A percentile compares a stretch with the other conserved stretches of the same genome.
These are phyloP conservation scores for Macquaria australasica DNA, from an alignment of 2,113 vertebrate genomes.

Conservation along the genomic window DNA sequence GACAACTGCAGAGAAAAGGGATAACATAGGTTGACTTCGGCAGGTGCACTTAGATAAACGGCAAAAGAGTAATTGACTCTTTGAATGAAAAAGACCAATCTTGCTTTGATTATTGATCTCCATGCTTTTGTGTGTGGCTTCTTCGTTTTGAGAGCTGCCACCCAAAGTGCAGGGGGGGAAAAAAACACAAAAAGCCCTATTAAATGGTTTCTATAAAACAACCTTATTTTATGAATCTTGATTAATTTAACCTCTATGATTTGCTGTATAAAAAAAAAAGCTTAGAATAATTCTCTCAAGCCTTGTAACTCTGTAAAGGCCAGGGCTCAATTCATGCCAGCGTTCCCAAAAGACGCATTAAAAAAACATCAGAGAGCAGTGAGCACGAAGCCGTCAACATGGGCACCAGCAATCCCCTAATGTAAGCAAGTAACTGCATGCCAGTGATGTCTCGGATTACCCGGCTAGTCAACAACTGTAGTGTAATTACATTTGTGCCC, in stretches of 20 bases:
- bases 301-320: background rate
- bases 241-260: constrained; percentile 7
- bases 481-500: constrained; percentile 80
- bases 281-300: background rate
- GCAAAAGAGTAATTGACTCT: constrained; percentile 32
- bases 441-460: constrained; percentile 74
- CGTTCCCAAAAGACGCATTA: constrained; percentile 26
- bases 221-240: background rate
- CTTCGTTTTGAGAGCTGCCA: background rate
- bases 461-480: constrained; percentile 71
- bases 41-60: constrained; percentile 44
- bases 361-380: constrained; percentile 47
- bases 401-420: constrained; percentile 75
- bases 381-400: constrained; percentile 27
- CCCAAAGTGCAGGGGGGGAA: background rate
- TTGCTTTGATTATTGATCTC: constrained; percentile 35
- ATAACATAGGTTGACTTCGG: constrained; percentile 9
- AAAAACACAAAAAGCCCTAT: background rate
- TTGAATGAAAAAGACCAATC: constrained; percentile 26
- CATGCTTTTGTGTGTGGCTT: background rate
- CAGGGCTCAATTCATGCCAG: constrained; percentile 19
- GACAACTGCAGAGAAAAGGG: constrained; percentile 32
- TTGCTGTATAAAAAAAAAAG: background rate
- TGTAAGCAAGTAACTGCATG: constrained; percentile 61
- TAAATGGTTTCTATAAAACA: background rate